A percentile compares a stretch with the other conserved stretches of the same genome.
Conservation (phyloP, 1,140 invertebrate species). For the Megalopta genalis region DNA sequence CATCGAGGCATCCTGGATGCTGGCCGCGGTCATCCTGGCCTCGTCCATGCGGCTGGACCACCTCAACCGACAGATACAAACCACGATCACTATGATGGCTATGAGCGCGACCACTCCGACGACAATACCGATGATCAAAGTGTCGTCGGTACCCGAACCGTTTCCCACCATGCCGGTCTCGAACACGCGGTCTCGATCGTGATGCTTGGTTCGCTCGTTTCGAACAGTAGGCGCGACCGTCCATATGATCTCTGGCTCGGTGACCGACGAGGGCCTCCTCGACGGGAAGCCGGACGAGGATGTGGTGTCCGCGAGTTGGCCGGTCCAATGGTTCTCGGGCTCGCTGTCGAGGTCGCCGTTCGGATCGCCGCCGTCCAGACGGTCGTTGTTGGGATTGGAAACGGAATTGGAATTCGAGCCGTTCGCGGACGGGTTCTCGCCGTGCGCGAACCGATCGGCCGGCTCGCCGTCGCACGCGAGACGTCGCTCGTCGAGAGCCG, state of each 20-base stretch:
- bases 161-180: constrained; percentile 74
- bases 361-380: constrained; percentile 79
- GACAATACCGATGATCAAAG: constrained; percentile 94
- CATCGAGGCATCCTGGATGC: constrained; percentile 76
- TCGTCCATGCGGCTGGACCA: constrained; percentile 72
- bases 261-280: constrained; percentile 80
- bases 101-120: constrained; percentile 95
- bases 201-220: constrained; percentile 78
- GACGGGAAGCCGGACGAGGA: constrained; percentile 63
- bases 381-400: constrained; percentile 73
- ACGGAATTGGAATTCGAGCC: constrained; percentile 81
- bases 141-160: constrained; percentile 90
- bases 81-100: constrained; percentile 91
- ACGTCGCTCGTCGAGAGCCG: constrained; percentile 87
- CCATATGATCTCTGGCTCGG: constrained; percentile 93
- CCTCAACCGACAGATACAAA: constrained; percentile 88
- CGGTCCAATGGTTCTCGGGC: constrained; percentile 73
- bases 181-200: constrained; percentile 80
- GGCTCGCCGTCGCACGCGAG: constrained; percentile 84
- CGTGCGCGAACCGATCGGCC: no score
- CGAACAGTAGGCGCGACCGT: constrained; percentile 85
- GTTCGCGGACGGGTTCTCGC: no score
- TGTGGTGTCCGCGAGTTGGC: constrained; percentile 71
- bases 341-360: constrained; percentile 79
- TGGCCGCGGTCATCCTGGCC: constrained; percentile 71